Evolutionary conservation across 2,888 invertebrate species (phyloP).

Genomic region (Trisateles emortualis): DNA sequence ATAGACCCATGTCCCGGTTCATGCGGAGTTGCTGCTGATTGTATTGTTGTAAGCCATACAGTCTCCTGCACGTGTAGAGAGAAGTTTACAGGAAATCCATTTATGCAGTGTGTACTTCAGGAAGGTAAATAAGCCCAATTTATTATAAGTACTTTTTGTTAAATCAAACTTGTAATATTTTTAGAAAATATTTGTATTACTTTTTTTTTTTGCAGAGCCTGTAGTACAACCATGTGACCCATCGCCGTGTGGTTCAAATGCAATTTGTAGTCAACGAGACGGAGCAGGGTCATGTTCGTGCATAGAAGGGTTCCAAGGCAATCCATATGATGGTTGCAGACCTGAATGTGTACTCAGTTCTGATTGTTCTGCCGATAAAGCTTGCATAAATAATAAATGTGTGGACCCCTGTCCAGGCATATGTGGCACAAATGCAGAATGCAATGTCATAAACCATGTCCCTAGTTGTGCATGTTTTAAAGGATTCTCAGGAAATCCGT

Average conservation of each 20-base stretch:
- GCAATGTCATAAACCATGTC: constrained; percentile 94
- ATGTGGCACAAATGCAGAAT: constrained; percentile 94
- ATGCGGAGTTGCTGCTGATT: constrained; percentile 93
- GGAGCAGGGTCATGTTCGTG: constrained; percentile 94
- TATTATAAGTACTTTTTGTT: background rate
- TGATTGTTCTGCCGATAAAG: constrained; percentile 93
- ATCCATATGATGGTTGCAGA: constrained; percentile 94
- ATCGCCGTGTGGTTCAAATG: constrained; percentile 95
- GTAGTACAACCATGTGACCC: constrained; percentile 92
- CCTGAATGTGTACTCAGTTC: constrained; percentile 95
- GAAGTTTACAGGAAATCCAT: constrained; percentile 94
- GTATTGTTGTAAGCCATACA: constrained; percentile 92
- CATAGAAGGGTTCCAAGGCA: constrained; percentile 93
- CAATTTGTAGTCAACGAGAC: constrained; percentile 91
- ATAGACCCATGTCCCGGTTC: constrained; percentile 94
- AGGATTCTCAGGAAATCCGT: constrained; percentile 92
- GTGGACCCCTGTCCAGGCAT: constrained; percentile 94
- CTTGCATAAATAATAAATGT: constrained; percentile 94
- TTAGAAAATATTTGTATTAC: too few species aligned
- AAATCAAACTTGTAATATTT: too few species aligned
- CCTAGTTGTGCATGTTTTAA: constrained; percentile 93
- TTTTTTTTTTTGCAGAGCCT: constrained; percentile 79
- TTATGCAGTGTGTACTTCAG: constrained; percentile 90
- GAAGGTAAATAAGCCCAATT: constrained; percentile 70
- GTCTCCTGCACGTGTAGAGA: constrained; percentile 93